These are phyloP conservation scores for Drosophila merina DNA, from an alignment of 2,888 invertebrate species.

Conservation along the genomic window DNA sequence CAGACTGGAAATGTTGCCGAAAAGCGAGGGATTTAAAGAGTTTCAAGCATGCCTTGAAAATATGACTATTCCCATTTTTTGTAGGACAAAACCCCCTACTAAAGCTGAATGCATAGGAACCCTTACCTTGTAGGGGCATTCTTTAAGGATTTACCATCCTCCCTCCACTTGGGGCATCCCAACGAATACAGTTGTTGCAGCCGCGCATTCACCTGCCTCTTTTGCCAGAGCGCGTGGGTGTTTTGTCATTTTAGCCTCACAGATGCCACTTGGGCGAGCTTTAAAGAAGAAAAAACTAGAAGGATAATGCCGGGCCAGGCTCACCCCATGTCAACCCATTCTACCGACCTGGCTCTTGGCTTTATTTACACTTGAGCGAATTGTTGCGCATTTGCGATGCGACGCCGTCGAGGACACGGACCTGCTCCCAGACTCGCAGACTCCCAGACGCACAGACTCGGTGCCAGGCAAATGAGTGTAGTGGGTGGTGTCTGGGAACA, in stretches of 20 bases:
- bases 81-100: not conserved
- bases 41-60: not conserved
- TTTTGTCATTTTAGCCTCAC: constrained; percentile 73
- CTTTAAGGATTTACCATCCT: not conserved
- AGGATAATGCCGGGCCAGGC: constrained; percentile 4
- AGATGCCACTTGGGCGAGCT: constrained; percentile 36
- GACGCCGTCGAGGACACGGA: constrained; percentile 5
- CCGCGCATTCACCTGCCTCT: constrained; percentile 1
- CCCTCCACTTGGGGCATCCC: not conserved
- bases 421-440: constrained; percentile 2
- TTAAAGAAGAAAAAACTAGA: constrained; percentile 6
- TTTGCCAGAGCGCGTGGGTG: constrained; percentile 58
- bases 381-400: constrained; percentile 77
- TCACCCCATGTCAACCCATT: constrained; percentile 2
- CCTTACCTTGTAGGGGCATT: not conserved
- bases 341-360: constrained; percentile 36
- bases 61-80: not conserved
- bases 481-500: constrained; percentile 16
- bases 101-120: not conserved
- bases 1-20: constrained; percentile 48
- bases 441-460: constrained; percentile 15
- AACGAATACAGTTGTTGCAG: constrained; percentile 8
- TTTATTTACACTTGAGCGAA: constrained; percentile 80
- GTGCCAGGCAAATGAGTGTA: constrained; percentile 29
- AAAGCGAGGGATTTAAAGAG: not conserved